These are phyloP conservation scores for Papilio polytes DNA, from an alignment of 1,140 invertebrate genomes.

Conservation along the genomic window DNA sequence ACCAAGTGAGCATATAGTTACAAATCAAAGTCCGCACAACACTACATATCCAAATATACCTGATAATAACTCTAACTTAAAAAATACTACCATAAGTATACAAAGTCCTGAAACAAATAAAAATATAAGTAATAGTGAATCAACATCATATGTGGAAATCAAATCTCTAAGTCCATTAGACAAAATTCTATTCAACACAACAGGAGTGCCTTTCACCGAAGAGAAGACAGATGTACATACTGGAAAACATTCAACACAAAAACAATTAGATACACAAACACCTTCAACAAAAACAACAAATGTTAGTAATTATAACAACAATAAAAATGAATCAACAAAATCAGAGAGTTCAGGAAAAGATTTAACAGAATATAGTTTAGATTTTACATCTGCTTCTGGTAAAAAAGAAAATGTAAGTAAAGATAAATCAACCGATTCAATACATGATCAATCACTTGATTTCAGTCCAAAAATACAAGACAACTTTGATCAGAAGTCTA, in stretches of 20 bases:
- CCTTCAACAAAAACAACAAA: conserved; percentile 52
- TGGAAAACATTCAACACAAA: conserved; percentile 42
- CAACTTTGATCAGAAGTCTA: conserved; percentile 61
- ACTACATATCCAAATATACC: conserved; percentile 39
- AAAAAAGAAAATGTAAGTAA: conserved; percentile 29
- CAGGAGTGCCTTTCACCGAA: conserved; percentile 55
- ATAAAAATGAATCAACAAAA: conserved; percentile 51
- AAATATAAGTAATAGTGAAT: conserved; percentile 71
- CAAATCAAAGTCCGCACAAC: conserved; percentile 41
- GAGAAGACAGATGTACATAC: conserved; percentile 14
- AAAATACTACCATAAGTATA: conserved; percentile 37
- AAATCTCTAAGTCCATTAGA: conserved; percentile 67
- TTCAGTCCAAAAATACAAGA: conserved; percentile 52
- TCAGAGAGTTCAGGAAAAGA: conserved; percentile 53
- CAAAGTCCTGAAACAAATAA: conserved; percentile 33
- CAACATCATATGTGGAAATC: conserved; percentile 74
- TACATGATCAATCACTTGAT: conserved; percentile 45
- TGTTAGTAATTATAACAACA: conserved; percentile 48
- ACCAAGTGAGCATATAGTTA: conserved; percentile 62
- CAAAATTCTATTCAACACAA: conserved; percentile 66
- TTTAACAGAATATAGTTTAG: conserved; percentile 69
- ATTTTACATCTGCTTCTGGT: conserved; percentile 64
- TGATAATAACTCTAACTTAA: conserved; percentile 37
- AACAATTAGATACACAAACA: conserved; percentile 39
- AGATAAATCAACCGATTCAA: conserved; percentile 41